Percentiles rank a stretch among this genome's conserved stretches.
phyloP scores from a whole-genome alignment of 2,797 vertebrate genomes.

The Sebastes flavidus region DNA sequence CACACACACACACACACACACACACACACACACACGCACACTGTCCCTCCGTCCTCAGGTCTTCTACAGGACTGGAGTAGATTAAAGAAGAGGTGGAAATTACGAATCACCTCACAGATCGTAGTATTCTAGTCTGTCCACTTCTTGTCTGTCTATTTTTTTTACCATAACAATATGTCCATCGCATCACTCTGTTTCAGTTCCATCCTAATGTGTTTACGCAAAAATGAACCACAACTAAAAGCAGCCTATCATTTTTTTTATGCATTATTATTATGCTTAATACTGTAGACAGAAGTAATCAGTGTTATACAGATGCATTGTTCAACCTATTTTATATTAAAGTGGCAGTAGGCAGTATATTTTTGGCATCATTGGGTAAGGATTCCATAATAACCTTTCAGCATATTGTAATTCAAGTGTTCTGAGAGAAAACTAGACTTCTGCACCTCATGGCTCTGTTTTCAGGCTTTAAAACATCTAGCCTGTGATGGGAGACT shows the following conservation, averaged over 20 bases:
- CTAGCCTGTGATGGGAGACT: fast-evolving
- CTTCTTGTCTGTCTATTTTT: not conserved
- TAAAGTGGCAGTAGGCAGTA: no score
- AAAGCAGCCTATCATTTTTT: not conserved
- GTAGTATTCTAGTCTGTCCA: not conserved
- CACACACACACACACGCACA: not conserved
- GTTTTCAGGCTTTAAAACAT: no score
- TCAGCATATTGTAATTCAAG: no score
- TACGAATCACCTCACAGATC: not conserved
- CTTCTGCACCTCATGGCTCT: no score
- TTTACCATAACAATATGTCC: not conserved
- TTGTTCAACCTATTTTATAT: not conserved
- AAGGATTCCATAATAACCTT: not conserved
- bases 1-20: constrained; percentile 11
- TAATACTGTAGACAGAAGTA: not conserved
- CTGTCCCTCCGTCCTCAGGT: constrained; percentile 7
- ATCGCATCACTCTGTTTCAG: not conserved
- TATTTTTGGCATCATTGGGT: no score
- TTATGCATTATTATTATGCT: not conserved
- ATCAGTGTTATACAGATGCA: not conserved
- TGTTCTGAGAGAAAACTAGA: no score
- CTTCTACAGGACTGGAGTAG: constrained; percentile 1
- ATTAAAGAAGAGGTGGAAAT: constrained; percentile 24
- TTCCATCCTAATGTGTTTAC: not conserved
- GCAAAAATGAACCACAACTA: not conserved